A percentile compares a stretch with the other conserved stretches of the same genome.
These are phyloP conservation scores for Lordiphosa collinella DNA, from an alignment of 1,140 invertebrate species.

Conservation along the genomic window DNA sequence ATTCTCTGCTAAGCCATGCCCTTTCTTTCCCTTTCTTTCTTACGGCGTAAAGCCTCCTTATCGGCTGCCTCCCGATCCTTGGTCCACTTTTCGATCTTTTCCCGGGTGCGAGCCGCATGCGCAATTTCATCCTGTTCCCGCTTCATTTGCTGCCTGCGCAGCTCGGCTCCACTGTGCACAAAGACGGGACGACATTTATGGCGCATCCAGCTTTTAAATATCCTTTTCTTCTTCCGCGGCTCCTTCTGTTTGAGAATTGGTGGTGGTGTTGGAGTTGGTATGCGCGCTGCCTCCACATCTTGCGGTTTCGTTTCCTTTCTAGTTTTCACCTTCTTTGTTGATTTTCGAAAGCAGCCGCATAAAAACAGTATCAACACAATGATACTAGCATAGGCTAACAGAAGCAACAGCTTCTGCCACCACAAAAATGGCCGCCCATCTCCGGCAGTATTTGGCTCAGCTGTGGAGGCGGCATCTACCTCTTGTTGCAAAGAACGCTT, in stretches of 20 bases:
- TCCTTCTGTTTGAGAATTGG: background rate
- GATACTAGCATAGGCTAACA: slow-evolving; percentile 1
- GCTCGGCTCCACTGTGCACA: slow-evolving; percentile 29
- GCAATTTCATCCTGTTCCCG: slow-evolving; percentile 6
- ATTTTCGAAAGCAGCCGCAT: background rate
- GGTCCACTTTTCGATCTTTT: slow-evolving; percentile 38
- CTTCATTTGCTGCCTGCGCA: slow-evolving; percentile 12
- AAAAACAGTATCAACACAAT: slow-evolving; percentile 1
- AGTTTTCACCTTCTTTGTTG: accelerated
- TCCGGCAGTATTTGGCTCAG: background rate
- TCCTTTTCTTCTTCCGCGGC: background rate
- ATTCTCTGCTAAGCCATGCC: too few relatives aligned
- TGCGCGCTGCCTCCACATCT: background rate
- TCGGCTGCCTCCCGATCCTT: slow-evolving; percentile 18
- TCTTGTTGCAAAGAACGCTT: slow-evolving; percentile 27
- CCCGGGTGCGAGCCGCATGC: slow-evolving; percentile 9
- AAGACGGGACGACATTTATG: slow-evolving; percentile 26
- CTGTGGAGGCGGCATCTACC: background rate
- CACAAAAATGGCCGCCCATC: background rate
- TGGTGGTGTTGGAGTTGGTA: too few relatives aligned
- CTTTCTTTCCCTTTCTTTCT: background rate
- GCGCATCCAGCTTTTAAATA: slow-evolving; percentile 22
- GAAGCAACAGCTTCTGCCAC: slow-evolving; percentile 8
- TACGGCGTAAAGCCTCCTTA: background rate
- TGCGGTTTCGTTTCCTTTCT: background rate